A percentile compares a stretch with the other conserved stretches of the same genome.
phyloP scores from a whole-genome alignment of 2,113 vertebrate species.

The Talpa occidentalis region DNA sequence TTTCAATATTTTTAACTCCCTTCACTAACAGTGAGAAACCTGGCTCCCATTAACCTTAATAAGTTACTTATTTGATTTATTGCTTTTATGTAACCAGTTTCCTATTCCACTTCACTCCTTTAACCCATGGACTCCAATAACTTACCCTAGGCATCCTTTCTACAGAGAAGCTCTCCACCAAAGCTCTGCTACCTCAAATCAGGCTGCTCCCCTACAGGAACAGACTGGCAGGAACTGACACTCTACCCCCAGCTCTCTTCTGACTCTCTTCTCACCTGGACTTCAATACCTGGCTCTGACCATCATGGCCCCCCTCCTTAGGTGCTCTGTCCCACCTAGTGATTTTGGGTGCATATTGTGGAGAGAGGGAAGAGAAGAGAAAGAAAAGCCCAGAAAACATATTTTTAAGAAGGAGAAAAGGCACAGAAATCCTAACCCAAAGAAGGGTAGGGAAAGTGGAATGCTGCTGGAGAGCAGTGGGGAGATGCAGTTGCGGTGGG shows the following conservation, averaged over 20 bases:
- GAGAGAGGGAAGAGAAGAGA: neutral
- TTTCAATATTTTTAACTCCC: neutral
- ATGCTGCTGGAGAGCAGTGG: neutral
- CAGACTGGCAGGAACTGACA: neutral
- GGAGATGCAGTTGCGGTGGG: neutral
- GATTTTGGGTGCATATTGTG: neutral
- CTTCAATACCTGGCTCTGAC: neutral
- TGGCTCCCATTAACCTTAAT: neutral
- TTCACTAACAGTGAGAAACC: neutral
- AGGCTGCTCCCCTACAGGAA: neutral
- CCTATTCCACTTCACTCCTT: neutral
- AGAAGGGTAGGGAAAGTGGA: neutral
- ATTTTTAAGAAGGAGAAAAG: conserved; percentile 66
- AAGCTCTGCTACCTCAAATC: neutral
- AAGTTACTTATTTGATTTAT: conserved; percentile 7
- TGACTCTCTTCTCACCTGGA: neutral
- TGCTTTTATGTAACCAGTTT: neutral
- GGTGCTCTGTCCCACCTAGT: neutral
- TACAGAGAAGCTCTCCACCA: too few species aligned
- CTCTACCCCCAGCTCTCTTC: rapidly evolving
- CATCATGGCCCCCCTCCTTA: neutral
- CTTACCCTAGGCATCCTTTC: neutral
- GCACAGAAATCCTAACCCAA: neutral
- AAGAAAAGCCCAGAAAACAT: neutral
- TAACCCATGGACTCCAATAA: neutral